Percentiles rank a stretch among this genome's conserved stretches.
Conservation (phyloP, 2,888 invertebrate species). For the Oegoconia quadripuncta region DNA sequence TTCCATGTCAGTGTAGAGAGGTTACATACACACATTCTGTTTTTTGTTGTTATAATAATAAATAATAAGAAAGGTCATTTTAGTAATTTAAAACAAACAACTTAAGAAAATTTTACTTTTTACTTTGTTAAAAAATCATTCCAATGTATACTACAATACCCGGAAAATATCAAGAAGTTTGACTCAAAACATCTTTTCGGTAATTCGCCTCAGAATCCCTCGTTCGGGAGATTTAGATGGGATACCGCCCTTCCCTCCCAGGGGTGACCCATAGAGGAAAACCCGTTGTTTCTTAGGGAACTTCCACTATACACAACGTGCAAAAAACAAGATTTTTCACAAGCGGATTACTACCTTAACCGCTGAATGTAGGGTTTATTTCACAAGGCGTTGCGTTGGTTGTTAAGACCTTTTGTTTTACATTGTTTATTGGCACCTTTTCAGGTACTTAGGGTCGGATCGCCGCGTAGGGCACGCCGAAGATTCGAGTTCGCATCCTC, state of each 20-base stretch:
- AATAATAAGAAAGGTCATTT: too few relatives aligned
- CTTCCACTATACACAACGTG: slow-evolving; percentile 34
- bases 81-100: too few relatives aligned
- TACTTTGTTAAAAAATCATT: slow-evolving; percentile 4
- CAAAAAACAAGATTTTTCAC: slow-evolving; percentile 19
- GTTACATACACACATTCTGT: too few relatives aligned
- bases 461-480: slow-evolving; percentile 49
- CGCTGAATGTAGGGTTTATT: slow-evolving; percentile 15
- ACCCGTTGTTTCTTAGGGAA: slow-evolving; percentile 70
- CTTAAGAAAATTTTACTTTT: too few relatives aligned
- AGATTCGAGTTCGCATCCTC: slow-evolving; percentile 50
- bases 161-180: slow-evolving; percentile 40
- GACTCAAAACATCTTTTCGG: slow-evolving; percentile 58
- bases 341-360: slow-evolving; percentile 22
- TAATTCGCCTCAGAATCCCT: slow-evolving; percentile 65
- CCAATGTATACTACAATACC: slow-evolving; percentile 10
- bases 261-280: slow-evolving; percentile 66
- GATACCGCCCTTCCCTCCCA: slow-evolving; percentile 57
- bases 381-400: slow-evolving; percentile 18
- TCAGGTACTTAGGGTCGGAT: slow-evolving; percentile 70
- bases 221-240: slow-evolving; percentile 68
- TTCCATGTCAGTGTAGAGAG: too few relatives aligned
- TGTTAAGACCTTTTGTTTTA: slow-evolving; percentile 30
- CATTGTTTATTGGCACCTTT: slow-evolving; percentile 69
- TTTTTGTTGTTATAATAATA: too few relatives aligned